Evolutionary conservation across 1,140 invertebrate genomes (phyloP).

Genomic region (Solenopsis invicta): DNA sequence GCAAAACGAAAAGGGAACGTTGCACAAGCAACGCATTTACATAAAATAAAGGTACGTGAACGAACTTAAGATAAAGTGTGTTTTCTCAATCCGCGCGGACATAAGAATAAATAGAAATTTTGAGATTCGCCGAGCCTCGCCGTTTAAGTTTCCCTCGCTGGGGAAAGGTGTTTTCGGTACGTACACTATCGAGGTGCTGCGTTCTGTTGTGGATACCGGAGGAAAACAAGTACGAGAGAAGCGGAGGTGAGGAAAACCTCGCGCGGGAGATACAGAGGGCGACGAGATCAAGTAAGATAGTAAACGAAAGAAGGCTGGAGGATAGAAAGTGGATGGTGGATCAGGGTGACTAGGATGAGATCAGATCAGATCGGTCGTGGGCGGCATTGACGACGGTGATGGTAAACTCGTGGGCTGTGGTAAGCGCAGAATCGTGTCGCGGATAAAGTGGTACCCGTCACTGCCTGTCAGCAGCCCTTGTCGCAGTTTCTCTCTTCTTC

Average conservation of each 20-base stretch:
- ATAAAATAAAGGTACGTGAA: not conserved
- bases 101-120: not conserved
- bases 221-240: not conserved
- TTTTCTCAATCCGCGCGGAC: not conserved
- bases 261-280: conserved; percentile 29
- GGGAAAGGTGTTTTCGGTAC: not conserved
- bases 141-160: not conserved
- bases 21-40: not conserved
- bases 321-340: conserved; percentile 57
- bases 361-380: conserved; percentile 80
- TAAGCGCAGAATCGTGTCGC: conserved; percentile 86
- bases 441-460: conserved; percentile 85
- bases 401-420: conserved; percentile 82
- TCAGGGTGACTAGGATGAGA: conserved; percentile 79
- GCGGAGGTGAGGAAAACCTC: conserved; percentile 37
- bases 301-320: conserved; percentile 20
- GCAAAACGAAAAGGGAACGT: conserved; percentile 7
- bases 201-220: conserved; percentile 1
- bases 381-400: conserved; percentile 75
- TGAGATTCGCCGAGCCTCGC: not conserved
- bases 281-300: conserved; percentile 32
- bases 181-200: not conserved
- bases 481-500: conserved; percentile 78
- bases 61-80: not conserved
- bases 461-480: conserved; percentile 83